phyloP scores from a whole-genome alignment of 2,888 invertebrate species.

The Apomyelois bistriatella region DNA sequence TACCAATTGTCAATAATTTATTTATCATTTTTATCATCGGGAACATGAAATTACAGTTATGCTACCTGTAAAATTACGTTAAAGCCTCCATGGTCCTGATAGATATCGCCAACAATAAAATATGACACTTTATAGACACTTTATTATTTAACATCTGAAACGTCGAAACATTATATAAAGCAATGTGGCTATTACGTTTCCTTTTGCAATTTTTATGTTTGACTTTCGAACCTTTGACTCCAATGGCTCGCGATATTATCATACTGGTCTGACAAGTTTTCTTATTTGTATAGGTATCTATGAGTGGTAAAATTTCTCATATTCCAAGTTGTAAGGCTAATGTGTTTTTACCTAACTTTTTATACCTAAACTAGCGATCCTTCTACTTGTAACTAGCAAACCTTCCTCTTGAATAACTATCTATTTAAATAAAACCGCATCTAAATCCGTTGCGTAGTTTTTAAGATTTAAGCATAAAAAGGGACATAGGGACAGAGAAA shows the following conservation, averaged over 20 bases:
- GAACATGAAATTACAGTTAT: too few species aligned
- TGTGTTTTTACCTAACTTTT: background rate
- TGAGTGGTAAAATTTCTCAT: background rate
- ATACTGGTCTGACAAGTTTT: slow-evolving; percentile 46
- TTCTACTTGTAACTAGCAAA: too few species aligned
- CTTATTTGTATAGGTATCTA: slow-evolving; percentile 22
- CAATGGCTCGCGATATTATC: slow-evolving; percentile 73
- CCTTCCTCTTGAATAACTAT: too few species aligned
- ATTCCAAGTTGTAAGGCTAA: background rate
- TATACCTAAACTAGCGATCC: too few species aligned
- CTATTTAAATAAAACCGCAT: too few species aligned
- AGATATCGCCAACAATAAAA: background rate
- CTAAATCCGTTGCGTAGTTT: too few species aligned
- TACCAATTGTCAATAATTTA: too few species aligned
- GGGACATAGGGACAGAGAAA: too few species aligned
- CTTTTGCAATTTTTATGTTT: slow-evolving; percentile 64
- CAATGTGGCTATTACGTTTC: slow-evolving; percentile 43
- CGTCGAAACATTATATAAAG: slow-evolving; percentile 43
- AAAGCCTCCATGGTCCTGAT: too few species aligned
- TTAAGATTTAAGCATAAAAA: too few species aligned
- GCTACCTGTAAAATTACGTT: too few species aligned
- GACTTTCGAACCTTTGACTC: slow-evolving; percentile 68
- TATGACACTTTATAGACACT: background rate
- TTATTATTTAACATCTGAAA: background rate
- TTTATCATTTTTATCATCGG: too few species aligned